Percentiles rank a stretch among this genome's conserved stretches.
Evolutionary conservation across 2,113 vertebrate species (phyloP).

Genomic region (Ammospiza caudacuta): DNA sequence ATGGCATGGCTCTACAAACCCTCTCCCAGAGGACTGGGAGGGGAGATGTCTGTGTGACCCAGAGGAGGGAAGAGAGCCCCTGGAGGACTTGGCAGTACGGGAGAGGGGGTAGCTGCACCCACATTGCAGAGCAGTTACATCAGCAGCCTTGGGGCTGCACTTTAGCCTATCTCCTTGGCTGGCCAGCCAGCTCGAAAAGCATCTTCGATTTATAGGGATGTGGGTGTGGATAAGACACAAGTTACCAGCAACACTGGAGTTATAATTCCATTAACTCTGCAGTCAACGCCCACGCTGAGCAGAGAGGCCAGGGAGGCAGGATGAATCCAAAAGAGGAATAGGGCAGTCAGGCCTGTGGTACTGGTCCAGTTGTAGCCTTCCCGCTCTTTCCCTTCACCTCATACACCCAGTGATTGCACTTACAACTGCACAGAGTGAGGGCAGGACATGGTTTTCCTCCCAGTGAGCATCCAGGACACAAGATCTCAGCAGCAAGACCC

Average conservation of each 20-base stretch:
- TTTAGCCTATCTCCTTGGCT: slow-evolving; percentile 9
- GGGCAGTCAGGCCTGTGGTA: not conserved
- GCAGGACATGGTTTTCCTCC: not conserved
- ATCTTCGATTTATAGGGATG: slow-evolving; percentile 10
- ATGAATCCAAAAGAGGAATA: not conserved
- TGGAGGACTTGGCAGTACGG: not conserved
- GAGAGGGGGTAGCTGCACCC: not conserved
- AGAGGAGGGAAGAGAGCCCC: not conserved
- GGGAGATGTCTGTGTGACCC: not conserved
- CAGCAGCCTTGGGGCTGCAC: not conserved
- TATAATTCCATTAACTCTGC: slow-evolving; percentile 42
- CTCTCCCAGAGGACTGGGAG: not conserved
- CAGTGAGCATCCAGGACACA: not conserved
- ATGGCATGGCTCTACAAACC: not conserved
- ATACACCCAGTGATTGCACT: not conserved
- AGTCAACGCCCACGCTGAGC: slow-evolving; percentile 12
- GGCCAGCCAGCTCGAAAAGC: not conserved
- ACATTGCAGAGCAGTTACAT: not conserved
- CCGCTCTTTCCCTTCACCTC: not conserved
- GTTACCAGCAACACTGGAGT: slow-evolving; percentile 8
- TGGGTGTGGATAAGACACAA: slow-evolving; percentile 25
- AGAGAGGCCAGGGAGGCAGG: not conserved
- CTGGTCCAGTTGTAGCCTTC: not conserved
- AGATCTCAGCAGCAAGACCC: not conserved
- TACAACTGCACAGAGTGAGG: not conserved